A percentile compares a stretch with the other conserved stretches of the same genome.
These are phyloP conservation scores for Pseudonaja textilis DNA, from an alignment of 2,113 vertebrate species.

Conservation along the genomic window DNA sequence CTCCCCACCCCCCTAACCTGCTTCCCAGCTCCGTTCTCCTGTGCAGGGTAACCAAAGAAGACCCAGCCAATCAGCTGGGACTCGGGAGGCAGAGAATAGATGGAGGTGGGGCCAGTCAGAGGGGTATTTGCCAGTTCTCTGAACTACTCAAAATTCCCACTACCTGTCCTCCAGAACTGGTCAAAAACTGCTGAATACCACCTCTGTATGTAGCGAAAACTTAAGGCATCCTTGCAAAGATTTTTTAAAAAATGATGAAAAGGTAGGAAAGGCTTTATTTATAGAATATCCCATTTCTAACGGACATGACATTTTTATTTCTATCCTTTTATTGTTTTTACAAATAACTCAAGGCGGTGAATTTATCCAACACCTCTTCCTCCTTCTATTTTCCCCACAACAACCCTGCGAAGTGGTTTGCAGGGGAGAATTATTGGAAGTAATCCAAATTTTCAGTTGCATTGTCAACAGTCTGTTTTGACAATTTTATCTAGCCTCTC, in stretches of 20 bases:
- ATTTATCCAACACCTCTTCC: neutral
- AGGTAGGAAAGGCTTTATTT: neutral
- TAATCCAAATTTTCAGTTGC: neutral
- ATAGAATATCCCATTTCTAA: neutral
- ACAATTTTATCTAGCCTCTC: neutral
- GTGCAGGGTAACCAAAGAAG: no score
- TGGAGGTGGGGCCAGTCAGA: no score
- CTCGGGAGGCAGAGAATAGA: no score
- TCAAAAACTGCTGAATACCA: no score
- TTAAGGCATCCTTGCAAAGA: neutral
- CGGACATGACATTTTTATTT: neutral
- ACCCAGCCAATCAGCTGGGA: no score
- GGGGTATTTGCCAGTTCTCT: no score
- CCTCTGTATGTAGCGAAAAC: neutral
- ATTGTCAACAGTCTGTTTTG: neutral
- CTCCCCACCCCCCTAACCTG: no score
- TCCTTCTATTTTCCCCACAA: no score
- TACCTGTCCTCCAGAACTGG: no score
- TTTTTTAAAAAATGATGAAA: neutral
- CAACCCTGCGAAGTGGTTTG: no score
- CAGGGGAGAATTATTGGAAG: neutral
- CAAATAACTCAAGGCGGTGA: neutral
- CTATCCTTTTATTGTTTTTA: neutral
- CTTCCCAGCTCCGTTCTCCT: no score
- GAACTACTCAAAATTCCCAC: no score